A percentile compares a stretch with the other conserved stretches of the same genome.
Evolutionary conservation across 2,113 vertebrate species (phyloP).

Genomic region (Dipodomys spectabilis): DNA sequence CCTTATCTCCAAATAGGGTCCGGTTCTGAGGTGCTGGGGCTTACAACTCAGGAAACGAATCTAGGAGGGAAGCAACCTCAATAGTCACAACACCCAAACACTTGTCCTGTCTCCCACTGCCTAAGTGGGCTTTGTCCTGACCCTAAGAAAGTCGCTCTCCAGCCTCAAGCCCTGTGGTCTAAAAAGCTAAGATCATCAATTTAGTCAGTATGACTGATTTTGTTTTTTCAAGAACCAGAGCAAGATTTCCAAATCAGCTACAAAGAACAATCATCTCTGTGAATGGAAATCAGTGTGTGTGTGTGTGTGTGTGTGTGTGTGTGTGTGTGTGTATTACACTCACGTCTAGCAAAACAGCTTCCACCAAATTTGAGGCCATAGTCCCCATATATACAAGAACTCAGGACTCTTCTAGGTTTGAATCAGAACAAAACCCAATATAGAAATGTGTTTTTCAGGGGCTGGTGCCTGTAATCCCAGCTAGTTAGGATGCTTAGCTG

Average conservation of each 20-base stretch:
- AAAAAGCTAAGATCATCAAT: constrained; percentile 28
- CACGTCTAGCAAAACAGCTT: background rate
- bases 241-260: constrained; percentile 41
- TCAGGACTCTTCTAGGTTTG: background rate
- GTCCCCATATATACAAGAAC: background rate
- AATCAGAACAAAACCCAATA: background rate
- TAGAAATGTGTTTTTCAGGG: background rate
- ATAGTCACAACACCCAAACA: background rate
- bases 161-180: constrained; percentile 20
- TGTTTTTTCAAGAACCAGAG: constrained; percentile 38
- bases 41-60: background rate
- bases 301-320: background rate
- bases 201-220: background rate
- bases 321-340: background rate
- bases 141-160: background rate
- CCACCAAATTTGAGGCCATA: background rate
- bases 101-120: background rate
- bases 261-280: constrained; percentile 21
- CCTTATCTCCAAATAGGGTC: background rate
- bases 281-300: background rate
- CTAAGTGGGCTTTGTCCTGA: background rate
- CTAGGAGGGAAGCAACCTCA: background rate
- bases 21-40: background rate
- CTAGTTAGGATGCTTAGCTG: too few species aligned
- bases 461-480: too few species aligned